phyloP scores from a whole-genome alignment of 1,140 invertebrate genomes.

The Lethocerus indicus region DNA sequence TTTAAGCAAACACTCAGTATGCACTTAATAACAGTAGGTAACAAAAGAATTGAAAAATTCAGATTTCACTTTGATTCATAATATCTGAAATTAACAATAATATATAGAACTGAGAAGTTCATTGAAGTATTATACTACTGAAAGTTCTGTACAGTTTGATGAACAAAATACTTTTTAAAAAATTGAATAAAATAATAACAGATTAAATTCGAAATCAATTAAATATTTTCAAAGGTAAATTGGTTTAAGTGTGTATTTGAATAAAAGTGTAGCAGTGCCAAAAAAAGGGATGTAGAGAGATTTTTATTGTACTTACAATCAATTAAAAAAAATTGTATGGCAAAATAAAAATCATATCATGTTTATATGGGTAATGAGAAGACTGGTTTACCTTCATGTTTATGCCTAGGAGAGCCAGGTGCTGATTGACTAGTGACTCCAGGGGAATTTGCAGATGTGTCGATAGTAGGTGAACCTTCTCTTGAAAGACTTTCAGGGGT shows the following conservation, averaged over 20 bases:
- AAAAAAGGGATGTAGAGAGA: background rate
- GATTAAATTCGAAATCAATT: too few species aligned
- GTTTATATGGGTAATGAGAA: background rate
- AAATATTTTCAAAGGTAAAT: slow-evolving; percentile 1
- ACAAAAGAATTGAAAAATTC: too few species aligned
- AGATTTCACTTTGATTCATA: too few species aligned
- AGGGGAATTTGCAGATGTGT: slow-evolving; percentile 32
- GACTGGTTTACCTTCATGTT: background rate
- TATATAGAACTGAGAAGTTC: too few species aligned
- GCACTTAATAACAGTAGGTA: too few species aligned
- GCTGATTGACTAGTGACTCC: slow-evolving; percentile 41
- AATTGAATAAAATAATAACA: background rate
- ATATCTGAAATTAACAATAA: too few species aligned
- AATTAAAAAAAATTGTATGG: background rate
- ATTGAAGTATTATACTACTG: too few species aligned
- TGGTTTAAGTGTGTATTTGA: background rate
- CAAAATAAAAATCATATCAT: background rate
- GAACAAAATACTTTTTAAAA: too few species aligned
- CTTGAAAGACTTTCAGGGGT: slow-evolving; percentile 76
- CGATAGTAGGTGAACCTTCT: slow-evolving; percentile 62
- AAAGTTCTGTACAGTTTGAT: too few species aligned
- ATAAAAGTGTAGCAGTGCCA: background rate
- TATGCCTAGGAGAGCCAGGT: slow-evolving; percentile 45
- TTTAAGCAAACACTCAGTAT: too few species aligned
- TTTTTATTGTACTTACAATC: background rate